Evolutionary conservation across 2,888 invertebrate species (phyloP), one percentile per base, ranked within the genome.

Genomic region (Omphaloscelis lunosa): DNA sequence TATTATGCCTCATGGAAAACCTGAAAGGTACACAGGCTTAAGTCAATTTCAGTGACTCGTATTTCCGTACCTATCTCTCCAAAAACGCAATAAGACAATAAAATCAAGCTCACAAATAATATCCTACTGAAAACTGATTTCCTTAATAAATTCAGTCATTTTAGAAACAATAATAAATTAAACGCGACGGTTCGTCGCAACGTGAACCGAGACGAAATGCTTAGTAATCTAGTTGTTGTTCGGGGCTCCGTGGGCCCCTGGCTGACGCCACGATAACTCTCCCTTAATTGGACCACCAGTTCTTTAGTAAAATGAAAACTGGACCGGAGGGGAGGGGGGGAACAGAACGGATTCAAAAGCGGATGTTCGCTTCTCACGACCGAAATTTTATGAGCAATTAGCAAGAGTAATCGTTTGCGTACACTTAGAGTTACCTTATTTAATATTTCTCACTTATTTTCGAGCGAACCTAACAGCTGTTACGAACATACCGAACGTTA

Each of bases 351-450:
- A 70, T 75, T 72, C 59, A 66, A 73, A 77, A 45, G 71, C 69
- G 72, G 78, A 83, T 84, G 82, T 86, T 89, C 86, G 83, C 69
- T 90, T 91, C 90, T 89, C 84, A 82, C 73, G 84, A 89, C 88
- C 83, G 74, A 88, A 88, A 89, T 91, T 90, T 87, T 87, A 79
- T 51, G 70, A 83, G 86, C 90, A 92, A 92, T 93, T 92, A 93
- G 87, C 81, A 86, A 89, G 91, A 93, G 91, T 91, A 92, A 93
- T 92, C 89, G 83, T 84, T 86, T 84, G 86, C 83, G 81, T 76
- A 77, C 41, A 56, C 71, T 75, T 63, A 15, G 27, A 63, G 72
- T 70, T 61, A 67, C 41, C 65, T 58, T 39, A 65, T 45, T 77
- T 74, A 72, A 83, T 86, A 72, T 83, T 76, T 83, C 59, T 79